Evolutionary conservation across 2,797 vertebrate species (phyloP), one percentile per base, ranked within the genome.

Genomic region (Synanceia verrucosa): DNA sequence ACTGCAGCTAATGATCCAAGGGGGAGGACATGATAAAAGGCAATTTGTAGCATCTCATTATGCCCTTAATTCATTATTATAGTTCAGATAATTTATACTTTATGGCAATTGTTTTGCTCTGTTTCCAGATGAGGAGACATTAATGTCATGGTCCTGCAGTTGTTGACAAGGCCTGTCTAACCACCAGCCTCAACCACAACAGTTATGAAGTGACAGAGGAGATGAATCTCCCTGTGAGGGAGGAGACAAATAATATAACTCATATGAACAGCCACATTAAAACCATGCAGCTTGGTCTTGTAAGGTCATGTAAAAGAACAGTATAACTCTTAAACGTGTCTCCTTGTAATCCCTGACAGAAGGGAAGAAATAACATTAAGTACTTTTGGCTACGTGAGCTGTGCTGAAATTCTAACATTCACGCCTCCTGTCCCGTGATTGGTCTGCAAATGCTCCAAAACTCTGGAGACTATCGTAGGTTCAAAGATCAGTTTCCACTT

Each of bases 1-100:
- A 84, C 64, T 43, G 62, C 24, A 19, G 56, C 81, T 91, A 92
- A 94, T 91, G 90, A 87, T 79, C 82, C 84, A 63, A 53, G 77
- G 37, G 76, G 60, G 59, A 67, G 70, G 86, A 73, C 58, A 85
- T 77, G 89, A 86, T 84, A 58, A 83, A 78, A 78, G 51, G 80
- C 70, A 82, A 85, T 88, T 88, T 81, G 86, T 77, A 82, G 62
- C 75, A 70, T 82, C 85, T 79, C 71, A 81, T 87, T 79, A 87
- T 65, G 65, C 41, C 68, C 43, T 47, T 72, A 69, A 74, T 90
- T 88, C 75, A 72, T 89, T 89, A 81, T 81, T 80, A 76, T 70
- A 78, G 76, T 57, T 44, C 28, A 21, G 65, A 59, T 86, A 63
- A 85, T 85, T 86, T 64, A 63, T 78, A 60, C 70, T 77, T 76